Percentiles rank a stretch among this genome's conserved stretches.
These are phyloP conservation scores for Unio delphinus DNA, from an alignment of 2,888 invertebrate genomes.

Conservation along the genomic window DNA sequence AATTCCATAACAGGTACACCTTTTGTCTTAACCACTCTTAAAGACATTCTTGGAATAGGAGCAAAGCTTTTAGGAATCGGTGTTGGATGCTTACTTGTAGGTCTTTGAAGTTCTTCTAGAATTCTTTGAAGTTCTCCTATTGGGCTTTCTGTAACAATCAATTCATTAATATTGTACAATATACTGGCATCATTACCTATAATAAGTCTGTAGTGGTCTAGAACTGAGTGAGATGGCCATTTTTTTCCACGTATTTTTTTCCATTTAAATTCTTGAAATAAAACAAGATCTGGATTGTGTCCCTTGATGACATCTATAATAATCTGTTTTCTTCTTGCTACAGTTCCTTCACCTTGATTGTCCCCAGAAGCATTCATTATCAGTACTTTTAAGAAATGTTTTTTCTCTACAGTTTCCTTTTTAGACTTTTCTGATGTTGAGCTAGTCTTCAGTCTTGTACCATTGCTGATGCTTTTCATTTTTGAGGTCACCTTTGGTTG, in stretches of 20 bases:
- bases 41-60: constrained; percentile 22
- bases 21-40: constrained; percentile 6
- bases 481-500: too few species aligned
- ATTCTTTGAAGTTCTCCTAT: constrained; percentile 6
- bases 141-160: constrained; percentile 10
- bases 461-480: too few species aligned
- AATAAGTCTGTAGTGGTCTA: constrained; percentile 14
- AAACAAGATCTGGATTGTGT: constrained; percentile 12
- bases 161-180: constrained; percentile 9
- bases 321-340: constrained; percentile 12
- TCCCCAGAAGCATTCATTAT: constrained; percentile 22
- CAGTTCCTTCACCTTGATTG: constrained; percentile 4
- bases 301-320: constrained; percentile 12
- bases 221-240: constrained; percentile 15
- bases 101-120: constrained; percentile 13
- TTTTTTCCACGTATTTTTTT: not conserved
- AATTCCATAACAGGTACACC: constrained; percentile 14
- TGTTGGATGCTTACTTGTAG: not conserved
- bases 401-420: too few species aligned
- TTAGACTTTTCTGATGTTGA: too few species aligned
- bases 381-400: constrained; percentile 4
- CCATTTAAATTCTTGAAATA: constrained; percentile 20
- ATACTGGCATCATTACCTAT: constrained; percentile 19
- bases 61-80: too few species aligned
- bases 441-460: too few species aligned